Base-by-base conservation (phyloP, 37 sponge, comb jelly and placozoan genomes). In the Dysidea cf. avara region DNA sequence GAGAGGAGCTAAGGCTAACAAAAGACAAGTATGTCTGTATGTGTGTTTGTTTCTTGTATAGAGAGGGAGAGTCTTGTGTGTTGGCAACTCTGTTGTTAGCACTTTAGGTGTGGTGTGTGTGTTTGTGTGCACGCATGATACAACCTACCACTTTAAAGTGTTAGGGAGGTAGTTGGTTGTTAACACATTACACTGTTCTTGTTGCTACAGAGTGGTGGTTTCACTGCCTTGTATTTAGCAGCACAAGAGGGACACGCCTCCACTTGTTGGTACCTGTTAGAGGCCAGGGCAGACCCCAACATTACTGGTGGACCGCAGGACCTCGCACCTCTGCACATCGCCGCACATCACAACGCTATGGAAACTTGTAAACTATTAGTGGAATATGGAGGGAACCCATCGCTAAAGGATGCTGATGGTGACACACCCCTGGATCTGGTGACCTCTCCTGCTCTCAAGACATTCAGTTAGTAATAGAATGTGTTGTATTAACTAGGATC, bases 211-310 rank as follows among this genome's bases (percentile, higher is more conserved):
- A 38, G 38, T 0, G 47, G 25, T 1, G 81, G 91, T 13, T 77
- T 76, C 77, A 77, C 91, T 0, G 82, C 91, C 4, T 82, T 90
- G 11, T 75, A 81, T 60, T 35, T 90, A 37, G 77, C 91, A 28
- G 76, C 68, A 0, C 77, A 80, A 33, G 81, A 81, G 48, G 54
- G 76, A 37, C 65, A 64, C 17, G 16, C 63, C 2, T 33, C 32
- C 25, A 53, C 77, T 0, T 90, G 91, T 84, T 67, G 66, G 58
- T 16, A 81, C 47, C 69, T 90, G 21, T 57, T 90, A 52, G 71
- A 70, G 39, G 63, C 60, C 6, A 64, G 78, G 20, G 91, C 91
- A 46, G 64, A 85, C 67, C 78, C 78, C 2, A 54, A 57, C 22
- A 30, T 77, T 13, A 59, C 56, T 36, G 81, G 82, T n/a, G 77